These are phyloP conservation scores for Spondyliosoma cantharus DNA, from an alignment of 2,797 vertebrate species.

Conservation along the genomic window DNA sequence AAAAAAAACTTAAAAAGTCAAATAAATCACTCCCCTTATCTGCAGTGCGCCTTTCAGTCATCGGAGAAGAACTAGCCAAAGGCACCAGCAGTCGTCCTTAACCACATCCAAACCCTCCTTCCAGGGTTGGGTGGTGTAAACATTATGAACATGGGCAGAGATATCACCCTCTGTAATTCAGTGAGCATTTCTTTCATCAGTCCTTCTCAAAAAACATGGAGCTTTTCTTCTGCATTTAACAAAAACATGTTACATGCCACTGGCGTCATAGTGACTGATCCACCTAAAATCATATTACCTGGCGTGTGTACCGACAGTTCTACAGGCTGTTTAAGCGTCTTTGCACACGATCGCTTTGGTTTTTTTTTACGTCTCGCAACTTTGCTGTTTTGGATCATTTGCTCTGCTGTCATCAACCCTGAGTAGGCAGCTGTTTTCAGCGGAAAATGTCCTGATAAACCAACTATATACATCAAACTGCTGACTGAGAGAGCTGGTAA, in stretches of 20 bases:
- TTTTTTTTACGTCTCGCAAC: neutral
- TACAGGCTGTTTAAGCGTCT: neutral
- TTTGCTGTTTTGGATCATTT: neutral
- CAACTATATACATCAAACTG: slow-evolving; percentile 5
- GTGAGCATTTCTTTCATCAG: neutral
- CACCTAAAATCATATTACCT: neutral
- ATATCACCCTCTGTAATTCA: neutral
- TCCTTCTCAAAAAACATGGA: neutral
- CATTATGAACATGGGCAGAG: neutral
- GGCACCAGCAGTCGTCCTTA: neutral
- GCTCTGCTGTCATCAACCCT: neutral
- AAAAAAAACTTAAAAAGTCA: slow-evolving; percentile 15
- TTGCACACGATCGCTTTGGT: neutral
- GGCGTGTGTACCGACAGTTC: neutral
- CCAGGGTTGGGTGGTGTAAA: neutral
- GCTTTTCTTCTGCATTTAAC: neutral
- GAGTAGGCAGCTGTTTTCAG: slow-evolving; percentile 13
- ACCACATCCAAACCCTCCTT: neutral
- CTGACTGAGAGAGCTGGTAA: slow-evolving; percentile 9
- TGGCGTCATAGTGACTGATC: neutral
- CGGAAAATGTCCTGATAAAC: slow-evolving; percentile 11
- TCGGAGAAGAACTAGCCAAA: slow-evolving; percentile 3
- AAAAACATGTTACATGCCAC: neutral
- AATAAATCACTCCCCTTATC: slow-evolving; percentile 26
- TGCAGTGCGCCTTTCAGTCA: neutral